phyloP scores from a whole-genome alignment of 2,888 invertebrate species.

The Ceramica pisi region DNA sequence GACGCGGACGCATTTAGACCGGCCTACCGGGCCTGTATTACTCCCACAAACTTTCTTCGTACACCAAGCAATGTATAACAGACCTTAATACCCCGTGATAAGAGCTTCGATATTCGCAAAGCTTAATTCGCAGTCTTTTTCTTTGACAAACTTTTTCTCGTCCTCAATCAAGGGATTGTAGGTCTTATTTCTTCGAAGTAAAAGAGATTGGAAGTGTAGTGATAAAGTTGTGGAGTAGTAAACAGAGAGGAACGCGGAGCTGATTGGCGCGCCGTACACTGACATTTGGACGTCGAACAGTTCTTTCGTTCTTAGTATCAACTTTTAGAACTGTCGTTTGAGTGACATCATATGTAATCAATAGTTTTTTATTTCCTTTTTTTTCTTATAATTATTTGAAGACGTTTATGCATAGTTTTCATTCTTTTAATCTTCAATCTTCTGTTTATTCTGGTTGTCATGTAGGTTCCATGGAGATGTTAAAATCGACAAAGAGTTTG shows the following conservation, averaged over 20 bases:
- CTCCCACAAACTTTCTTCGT: conserved; percentile 81
- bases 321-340: conserved; percentile 69
- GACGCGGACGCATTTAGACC: conserved; percentile 85
- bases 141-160: conserved; percentile 73
- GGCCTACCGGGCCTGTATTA: conserved; percentile 80
- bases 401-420: neutral
- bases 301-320: conserved; percentile 74
- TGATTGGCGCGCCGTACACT: conserved; percentile 77
- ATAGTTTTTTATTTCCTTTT: conserved; percentile 52
- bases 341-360: conserved; percentile 72
- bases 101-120: conserved; percentile 68
- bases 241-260: conserved; percentile 81
- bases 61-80: conserved; percentile 76
- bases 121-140: conserved; percentile 70
- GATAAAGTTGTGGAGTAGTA: conserved; percentile 66
- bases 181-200: conserved; percentile 73
- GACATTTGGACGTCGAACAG: conserved; percentile 83
- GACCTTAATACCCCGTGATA: conserved; percentile 75
- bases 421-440: neutral
- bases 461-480: conserved; percentile 14
- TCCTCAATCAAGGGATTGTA: conserved; percentile 69
- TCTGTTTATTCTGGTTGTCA: neutral
- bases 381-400: neutral
- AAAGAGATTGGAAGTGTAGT: conserved; percentile 61
- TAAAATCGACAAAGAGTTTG: conserved; percentile 7